Evolutionary conservation across 2,888 invertebrate species (phyloP), one percentile per base, ranked within the genome.

Genomic region (Helleia helle): DNA sequence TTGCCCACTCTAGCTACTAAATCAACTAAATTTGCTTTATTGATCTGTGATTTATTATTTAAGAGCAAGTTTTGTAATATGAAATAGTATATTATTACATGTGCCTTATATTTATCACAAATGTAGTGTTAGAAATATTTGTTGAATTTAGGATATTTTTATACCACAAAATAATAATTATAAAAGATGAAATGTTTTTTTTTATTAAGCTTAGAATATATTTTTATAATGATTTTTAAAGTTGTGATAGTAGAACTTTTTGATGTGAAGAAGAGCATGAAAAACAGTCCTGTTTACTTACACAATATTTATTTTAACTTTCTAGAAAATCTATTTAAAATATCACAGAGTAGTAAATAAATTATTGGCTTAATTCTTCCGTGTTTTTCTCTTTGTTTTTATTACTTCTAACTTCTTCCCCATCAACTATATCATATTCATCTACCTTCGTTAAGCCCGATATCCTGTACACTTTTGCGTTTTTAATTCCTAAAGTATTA

Each of bases 391-490:
- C 44, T 48, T 46, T 38, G 40, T 42, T 43, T 41, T 40, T 39
- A 26, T 42, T 40, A 30, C 36, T 42, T 47, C 51, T 56, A 24
- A 61, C 59, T 46, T 62, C 49, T 54, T 67, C 43, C 24, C 84
- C 84, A 11, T 81, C 75, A 38, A 79, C 55, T 47, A 84, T 83
- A 18, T 81, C 74, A 72, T 83, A 84, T 57, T 84, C 83, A 49
- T 75, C 79, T 3, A 77, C 72, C 36, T 80, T 77, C 27, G 46
- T 54, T 2, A 88, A 62, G n/a, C 88, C 88, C 27, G 80, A 71
- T 58, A 88, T 63, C 63, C 77, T 79, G 28, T 83, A 73, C 1
- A 89, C 87, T 51, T 76, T 84, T 2, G 88, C 88, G 63, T 89
- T 83, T 54, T 79, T 74, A 39, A 88, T 83, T 41, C 87, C 87